Conservation (phyloP, 2,113 vertebrate genomes). For the Tamias sibiricus region DNA sequence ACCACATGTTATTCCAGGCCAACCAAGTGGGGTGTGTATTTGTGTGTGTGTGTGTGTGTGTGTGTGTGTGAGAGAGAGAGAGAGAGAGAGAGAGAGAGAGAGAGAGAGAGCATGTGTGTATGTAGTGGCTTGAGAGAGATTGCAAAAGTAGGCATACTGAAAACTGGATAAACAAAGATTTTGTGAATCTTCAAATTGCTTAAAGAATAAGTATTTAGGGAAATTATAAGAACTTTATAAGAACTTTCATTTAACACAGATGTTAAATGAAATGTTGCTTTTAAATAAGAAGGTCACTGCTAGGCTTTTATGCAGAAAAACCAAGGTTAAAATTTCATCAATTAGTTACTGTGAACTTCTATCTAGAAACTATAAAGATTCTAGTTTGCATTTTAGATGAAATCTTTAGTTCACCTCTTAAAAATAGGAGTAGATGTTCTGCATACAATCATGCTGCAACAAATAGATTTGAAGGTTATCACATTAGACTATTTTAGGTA, state of each 20-base stretch:
- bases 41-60: too few relatives aligned
- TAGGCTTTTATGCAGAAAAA: not conserved
- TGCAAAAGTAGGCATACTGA: not conserved
- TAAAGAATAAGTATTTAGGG: not conserved
- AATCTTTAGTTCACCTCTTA: not conserved
- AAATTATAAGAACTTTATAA: slow-evolving; percentile 15
- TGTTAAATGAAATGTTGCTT: not conserved
- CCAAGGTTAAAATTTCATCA: not conserved
- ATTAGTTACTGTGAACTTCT: not conserved
- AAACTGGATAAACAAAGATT: not conserved
- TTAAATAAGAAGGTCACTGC: not conserved
- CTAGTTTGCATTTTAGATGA: not conserved
- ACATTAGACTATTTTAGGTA: not conserved
- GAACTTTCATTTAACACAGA: slow-evolving; percentile 7
- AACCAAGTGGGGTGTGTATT: too few relatives aligned
- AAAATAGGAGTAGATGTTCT: not conserved
- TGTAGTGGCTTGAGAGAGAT: not conserved
- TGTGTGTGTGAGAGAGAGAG: too few relatives aligned
- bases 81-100: too few relatives aligned
- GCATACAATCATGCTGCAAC: not conserved
- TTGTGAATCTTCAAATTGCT: not conserved
- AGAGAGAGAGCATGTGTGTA: too few relatives aligned
- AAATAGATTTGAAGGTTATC: not conserved
- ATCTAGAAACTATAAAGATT: not conserved
- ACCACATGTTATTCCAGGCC: not conserved